Conservation (phyloP, 2,797 vertebrate species). For the Chaunax sp. region DNA sequence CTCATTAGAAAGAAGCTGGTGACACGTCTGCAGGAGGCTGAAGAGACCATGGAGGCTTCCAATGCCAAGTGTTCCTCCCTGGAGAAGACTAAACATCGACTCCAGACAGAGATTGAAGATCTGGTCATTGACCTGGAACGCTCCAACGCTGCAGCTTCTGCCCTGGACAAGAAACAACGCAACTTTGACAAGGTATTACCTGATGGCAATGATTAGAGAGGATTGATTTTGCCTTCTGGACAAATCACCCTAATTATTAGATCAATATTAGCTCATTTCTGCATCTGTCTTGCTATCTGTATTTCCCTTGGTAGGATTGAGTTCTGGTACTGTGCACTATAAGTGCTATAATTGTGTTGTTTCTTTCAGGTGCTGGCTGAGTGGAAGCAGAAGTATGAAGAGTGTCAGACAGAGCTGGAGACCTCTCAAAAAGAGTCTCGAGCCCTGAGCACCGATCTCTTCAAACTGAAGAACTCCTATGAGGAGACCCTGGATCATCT, state of each 20-base stretch:
- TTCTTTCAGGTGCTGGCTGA: slow-evolving; percentile 82
- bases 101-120: slow-evolving; percentile 94
- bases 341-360: neutral
- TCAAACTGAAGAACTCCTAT: slow-evolving; percentile 92
- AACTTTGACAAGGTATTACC: slow-evolving; percentile 88
- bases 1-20: slow-evolving; percentile 91
- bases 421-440: slow-evolving; percentile 90
- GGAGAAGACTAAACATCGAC: slow-evolving; percentile 94
- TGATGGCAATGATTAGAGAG: neutral
- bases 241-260: neutral
- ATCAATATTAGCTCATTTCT: neutral
- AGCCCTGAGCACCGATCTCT: slow-evolving; percentile 91
- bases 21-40: slow-evolving; percentile 89
- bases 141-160: slow-evolving; percentile 86
- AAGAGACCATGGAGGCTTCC: slow-evolving; percentile 89
- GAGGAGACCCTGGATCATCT: slow-evolving; percentile 92
- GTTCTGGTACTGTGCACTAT: neutral
- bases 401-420: slow-evolving; percentile 92
- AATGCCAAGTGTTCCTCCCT: slow-evolving; percentile 93
- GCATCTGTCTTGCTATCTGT: neutral
- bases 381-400: slow-evolving; percentile 92
- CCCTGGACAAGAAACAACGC: slow-evolving; percentile 93
- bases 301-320: neutral
- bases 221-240: neutral
- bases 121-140: slow-evolving; percentile 91